Percentiles rank a stretch among this genome's conserved stretches.
Conservation (phyloP, 1,140 invertebrate species). For the Papilio helenus region DNA sequence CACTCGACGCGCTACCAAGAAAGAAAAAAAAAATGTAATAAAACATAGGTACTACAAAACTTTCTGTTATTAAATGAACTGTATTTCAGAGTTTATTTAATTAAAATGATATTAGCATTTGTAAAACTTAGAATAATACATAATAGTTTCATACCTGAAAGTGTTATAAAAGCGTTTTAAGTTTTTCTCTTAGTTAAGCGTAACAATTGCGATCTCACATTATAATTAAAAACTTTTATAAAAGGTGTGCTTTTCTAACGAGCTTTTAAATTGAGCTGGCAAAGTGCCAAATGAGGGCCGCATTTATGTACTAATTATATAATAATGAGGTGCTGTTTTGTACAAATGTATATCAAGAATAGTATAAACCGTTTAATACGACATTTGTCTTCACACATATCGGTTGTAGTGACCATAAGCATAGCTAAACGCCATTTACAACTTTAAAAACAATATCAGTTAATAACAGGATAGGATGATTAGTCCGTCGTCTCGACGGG, state of each 20-base stretch:
- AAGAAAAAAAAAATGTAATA: too few relatives aligned
- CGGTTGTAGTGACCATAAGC: background rate
- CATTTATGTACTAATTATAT: background rate
- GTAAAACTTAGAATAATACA: background rate
- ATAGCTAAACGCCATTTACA: too few relatives aligned
- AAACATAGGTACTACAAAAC: too few relatives aligned
- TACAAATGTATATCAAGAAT: background rate
- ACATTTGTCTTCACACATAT: background rate
- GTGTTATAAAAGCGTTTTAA: conserved; percentile 1
- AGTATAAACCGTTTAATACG: background rate
- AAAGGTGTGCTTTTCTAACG: conserved; percentile 25
- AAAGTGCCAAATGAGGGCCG: background rate
- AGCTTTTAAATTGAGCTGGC: conserved; percentile 25
- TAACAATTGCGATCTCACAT: conserved; percentile 12
- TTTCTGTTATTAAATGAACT: too few relatives aligned
- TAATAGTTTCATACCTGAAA: background rate
- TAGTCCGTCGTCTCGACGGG: too few relatives aligned
- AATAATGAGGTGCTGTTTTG: conserved; percentile 1
- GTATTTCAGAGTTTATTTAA: background rate
- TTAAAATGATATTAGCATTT: background rate
- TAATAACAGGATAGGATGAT: too few relatives aligned
- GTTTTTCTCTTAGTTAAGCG: conserved; percentile 11
- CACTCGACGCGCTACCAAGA: too few relatives aligned
- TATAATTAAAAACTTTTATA: conserved; percentile 26
- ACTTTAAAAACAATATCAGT: too few relatives aligned